Evolutionary conservation across 2,797 vertebrate genomes (phyloP), one percentile per base, ranked within the genome.

Genomic region (Antennarius maculatus): DNA sequence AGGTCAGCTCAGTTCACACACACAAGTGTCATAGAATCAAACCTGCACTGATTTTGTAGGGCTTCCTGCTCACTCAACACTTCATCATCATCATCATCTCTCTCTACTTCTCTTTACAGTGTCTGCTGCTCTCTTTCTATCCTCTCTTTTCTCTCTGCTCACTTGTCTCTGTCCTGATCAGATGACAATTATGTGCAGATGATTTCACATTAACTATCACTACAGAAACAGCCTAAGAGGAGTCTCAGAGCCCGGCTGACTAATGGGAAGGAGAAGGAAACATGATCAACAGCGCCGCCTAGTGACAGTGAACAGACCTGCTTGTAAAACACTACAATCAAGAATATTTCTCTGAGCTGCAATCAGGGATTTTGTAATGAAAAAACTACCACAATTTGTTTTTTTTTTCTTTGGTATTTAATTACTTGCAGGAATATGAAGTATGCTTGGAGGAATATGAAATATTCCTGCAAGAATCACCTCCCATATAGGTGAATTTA

Each of bases 251-350:
- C 37, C 58, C 66, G 54, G 71, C 67, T 65, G 64, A 67, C 54
- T 43, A 52, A 6, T 0, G 16, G 4, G 0, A 11, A 16, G 7
- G 39, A 45, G 12, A 18, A 6, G 3, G 12, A 84, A 85, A 77
- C 8, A 0, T 46, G 71, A 86, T 58, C 72, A 72, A 66, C 43
- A 55, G 80, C 68, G 52, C 88, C 89, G 54, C 84, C 56, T 42
- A 43, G 7, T 53, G 62, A 14, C 42, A 1, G 11, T 0, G 1
- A 15, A 28, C 7, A 27, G 3, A 42, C n/a, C 1, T 7, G 14
- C 57, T 14, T 5, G 11, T 14, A 43, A 15, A 14, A 43, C 14
- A 5, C 5, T 14, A 43, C 4, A 11, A 8, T 6, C 5, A 14
- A 13, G 42, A 3, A 43, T 3, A 43, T 43, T 43, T 43, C 39